Percentiles rank a stretch among this genome's conserved stretches.
Conservation (phyloP, 2,797 vertebrate genomes). For the Enteromius paludinosus region DNA sequence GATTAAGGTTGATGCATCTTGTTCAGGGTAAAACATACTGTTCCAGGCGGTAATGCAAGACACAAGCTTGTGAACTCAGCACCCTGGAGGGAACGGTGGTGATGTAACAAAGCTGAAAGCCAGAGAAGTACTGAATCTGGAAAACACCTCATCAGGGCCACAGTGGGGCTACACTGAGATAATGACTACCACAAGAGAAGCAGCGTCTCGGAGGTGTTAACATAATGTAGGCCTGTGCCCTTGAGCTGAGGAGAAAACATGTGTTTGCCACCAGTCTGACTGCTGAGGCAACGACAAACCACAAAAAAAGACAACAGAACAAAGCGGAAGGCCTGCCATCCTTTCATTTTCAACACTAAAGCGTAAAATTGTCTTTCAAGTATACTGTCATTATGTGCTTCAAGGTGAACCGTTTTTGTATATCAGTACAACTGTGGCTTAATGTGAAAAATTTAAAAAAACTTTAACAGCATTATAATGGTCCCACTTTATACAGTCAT, state of each 20-base stretch:
- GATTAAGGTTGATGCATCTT: slow-evolving; percentile 5
- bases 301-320: slow-evolving; percentile 30
- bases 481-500: too few relatives aligned
- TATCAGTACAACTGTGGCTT: neutral
- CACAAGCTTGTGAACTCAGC: slow-evolving; percentile 32
- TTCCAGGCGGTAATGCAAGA: slow-evolving; percentile 3
- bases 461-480: neutral
- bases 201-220: slow-evolving; percentile 52
- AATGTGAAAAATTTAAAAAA: neutral
- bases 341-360: slow-evolving; percentile 27
- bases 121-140: slow-evolving; percentile 38
- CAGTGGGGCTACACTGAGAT: slow-evolving; percentile 48
- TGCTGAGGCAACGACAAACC: slow-evolving; percentile 38
- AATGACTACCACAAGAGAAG: slow-evolving; percentile 57
- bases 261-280: slow-evolving; percentile 43
- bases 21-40: slow-evolving; percentile 19
- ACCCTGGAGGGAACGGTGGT: slow-evolving; percentile 23
- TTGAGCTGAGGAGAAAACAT: slow-evolving; percentile 44
- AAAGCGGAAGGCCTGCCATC: slow-evolving; percentile 14
- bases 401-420: neutral
- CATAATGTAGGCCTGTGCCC: slow-evolving; percentile 51
- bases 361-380: neutral
- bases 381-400: slow-evolving; percentile 6
- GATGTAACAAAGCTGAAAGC: slow-evolving; percentile 49
- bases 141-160: slow-evolving; percentile 54